These are phyloP conservation scores for Thalpophila matura DNA, from an alignment of 2,888 invertebrate genomes.

Conservation along the genomic window DNA sequence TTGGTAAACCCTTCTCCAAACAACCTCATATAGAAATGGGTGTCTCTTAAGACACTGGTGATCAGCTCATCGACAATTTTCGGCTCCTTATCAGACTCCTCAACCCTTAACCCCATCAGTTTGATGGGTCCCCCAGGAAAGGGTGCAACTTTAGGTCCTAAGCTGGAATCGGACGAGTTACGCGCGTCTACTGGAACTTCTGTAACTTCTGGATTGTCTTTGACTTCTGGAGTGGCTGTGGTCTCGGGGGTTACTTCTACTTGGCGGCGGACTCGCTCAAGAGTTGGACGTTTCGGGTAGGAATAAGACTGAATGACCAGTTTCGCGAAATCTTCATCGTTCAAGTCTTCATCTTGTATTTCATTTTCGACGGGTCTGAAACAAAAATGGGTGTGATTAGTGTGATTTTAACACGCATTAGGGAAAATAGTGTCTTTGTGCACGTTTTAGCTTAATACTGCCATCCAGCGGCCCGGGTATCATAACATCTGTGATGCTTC, in stretches of 20 bases:
- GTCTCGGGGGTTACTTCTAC: background rate
- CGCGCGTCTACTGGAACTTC: background rate
- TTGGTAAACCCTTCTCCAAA: slow-evolving; percentile 81
- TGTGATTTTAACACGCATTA: background rate
- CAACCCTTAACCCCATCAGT: slow-evolving; percentile 80
- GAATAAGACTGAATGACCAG: slow-evolving; percentile 32
- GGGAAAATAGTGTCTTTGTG: too few relatives aligned
- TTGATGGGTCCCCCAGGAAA: slow-evolving; percentile 50
- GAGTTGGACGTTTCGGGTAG: background rate
- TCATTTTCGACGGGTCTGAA: slow-evolving; percentile 42
- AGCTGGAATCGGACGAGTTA: slow-evolving; percentile 42
- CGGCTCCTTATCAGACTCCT: slow-evolving; percentile 82
- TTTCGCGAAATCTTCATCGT: slow-evolving; percentile 16
- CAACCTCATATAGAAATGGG: slow-evolving; percentile 75
- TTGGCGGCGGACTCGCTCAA: slow-evolving; percentile 35
- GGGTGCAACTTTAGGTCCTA: slow-evolving; percentile 38
- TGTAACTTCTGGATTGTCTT: too few relatives aligned
- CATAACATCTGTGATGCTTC: too few relatives aligned
- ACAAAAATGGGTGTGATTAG: slow-evolving; percentile 23
- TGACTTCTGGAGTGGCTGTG: background rate
- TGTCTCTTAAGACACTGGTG: slow-evolving; percentile 80
- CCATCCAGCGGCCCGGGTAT: too few relatives aligned
- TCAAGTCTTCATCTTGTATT: slow-evolving; percentile 10
- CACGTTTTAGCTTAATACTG: too few relatives aligned
- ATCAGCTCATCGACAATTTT: slow-evolving; percentile 82